phyloP scores from a whole-genome alignment of 1,140 invertebrate species.

The Vanessa atalanta region DNA sequence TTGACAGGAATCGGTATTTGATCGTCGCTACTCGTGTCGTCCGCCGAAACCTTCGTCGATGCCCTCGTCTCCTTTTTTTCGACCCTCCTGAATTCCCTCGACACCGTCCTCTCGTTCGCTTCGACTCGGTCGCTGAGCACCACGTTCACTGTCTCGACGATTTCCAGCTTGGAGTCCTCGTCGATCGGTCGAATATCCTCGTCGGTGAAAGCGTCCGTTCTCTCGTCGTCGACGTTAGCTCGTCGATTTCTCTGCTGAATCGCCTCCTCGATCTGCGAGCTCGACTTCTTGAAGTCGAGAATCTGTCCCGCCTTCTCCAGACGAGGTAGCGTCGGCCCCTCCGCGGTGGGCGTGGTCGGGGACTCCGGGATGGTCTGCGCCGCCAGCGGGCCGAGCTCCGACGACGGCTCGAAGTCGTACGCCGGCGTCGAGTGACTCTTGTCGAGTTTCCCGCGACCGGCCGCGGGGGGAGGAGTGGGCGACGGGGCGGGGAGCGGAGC shows the following conservation, averaged over 20 bases:
- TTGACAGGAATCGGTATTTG: constrained; percentile 26
- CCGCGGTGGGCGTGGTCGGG: constrained; percentile 57
- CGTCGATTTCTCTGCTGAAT: constrained; percentile 53
- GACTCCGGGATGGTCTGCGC: constrained; percentile 68
- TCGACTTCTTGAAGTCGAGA: constrained; percentile 70
- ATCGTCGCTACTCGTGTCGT: constrained; percentile 24
- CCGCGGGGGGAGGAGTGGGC: constrained; percentile 17
- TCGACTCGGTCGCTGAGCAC: constrained; percentile 21
- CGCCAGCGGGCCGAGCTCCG: constrained; percentile 47
- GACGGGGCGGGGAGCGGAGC: constrained; percentile 16
- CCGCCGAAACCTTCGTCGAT: constrained; percentile 1
- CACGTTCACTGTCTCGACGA: constrained; percentile 28
- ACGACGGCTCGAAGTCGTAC: constrained; percentile 83
- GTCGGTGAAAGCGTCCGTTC: constrained; percentile 13
- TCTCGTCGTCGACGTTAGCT: constrained; percentile 13
- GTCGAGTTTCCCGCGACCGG: constrained; percentile 83
- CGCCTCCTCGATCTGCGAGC: constrained; percentile 65
- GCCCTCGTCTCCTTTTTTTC: not conserved
- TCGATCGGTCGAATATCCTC: constrained; percentile 28
- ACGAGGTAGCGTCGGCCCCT: constrained; percentile 47
- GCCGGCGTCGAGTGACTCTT: constrained; percentile 89
- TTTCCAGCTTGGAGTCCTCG: constrained; percentile 31
- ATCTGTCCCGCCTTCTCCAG: constrained; percentile 66
- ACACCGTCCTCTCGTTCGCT: constrained; percentile 5
- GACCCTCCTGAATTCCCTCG: not conserved